Conservation (phyloP, 1,140 invertebrate genomes). For the Achatina immaculata region DNA sequence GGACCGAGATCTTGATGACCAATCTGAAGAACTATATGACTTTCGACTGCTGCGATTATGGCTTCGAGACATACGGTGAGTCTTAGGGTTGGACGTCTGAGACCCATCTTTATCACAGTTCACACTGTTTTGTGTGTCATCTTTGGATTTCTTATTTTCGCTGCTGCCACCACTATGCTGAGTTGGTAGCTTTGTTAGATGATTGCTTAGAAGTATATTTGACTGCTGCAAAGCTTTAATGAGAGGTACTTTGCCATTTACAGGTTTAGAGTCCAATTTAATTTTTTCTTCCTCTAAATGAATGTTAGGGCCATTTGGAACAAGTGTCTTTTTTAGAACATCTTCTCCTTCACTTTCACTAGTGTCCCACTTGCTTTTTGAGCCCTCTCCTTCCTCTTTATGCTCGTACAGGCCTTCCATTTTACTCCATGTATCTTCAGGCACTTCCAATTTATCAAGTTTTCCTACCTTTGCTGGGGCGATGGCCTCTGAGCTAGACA, state of each 20-base stretch:
- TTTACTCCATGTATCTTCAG: conserved; percentile 63
- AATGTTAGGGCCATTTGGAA: conserved; percentile 9
- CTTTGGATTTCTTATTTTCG: conserved; percentile 1
- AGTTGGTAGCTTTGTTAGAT: neutral
- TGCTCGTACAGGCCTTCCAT: conserved; percentile 61
- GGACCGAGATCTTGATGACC: conserved; percentile 52
- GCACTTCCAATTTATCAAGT: conserved; percentile 26
- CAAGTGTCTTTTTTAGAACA: conserved; percentile 36
- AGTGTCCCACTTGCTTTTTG: conserved; percentile 67
- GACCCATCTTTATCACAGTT: neutral
- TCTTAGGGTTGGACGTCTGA: conserved; percentile 8
- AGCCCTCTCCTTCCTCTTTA: conserved; percentile 52
- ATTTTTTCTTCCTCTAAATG: conserved; percentile 8
- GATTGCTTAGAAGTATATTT: neutral
- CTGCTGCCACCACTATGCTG: neutral
- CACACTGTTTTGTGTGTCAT: neutral
- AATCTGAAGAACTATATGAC: conserved; percentile 61
- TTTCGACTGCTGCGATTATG: conserved; percentile 45
- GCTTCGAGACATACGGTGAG: neutral
- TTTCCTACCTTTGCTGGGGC: conserved; percentile 41
- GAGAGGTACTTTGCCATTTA: conserved; percentile 22
- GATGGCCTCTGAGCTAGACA: conserved; percentile 28
- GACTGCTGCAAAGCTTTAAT: neutral
- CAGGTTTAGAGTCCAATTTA: conserved; percentile 5
- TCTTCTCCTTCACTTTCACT: conserved; percentile 65